These are phyloP conservation scores for Aleadryas rufinucha DNA, from an alignment of 2,113 vertebrate species.

Conservation along the genomic window DNA sequence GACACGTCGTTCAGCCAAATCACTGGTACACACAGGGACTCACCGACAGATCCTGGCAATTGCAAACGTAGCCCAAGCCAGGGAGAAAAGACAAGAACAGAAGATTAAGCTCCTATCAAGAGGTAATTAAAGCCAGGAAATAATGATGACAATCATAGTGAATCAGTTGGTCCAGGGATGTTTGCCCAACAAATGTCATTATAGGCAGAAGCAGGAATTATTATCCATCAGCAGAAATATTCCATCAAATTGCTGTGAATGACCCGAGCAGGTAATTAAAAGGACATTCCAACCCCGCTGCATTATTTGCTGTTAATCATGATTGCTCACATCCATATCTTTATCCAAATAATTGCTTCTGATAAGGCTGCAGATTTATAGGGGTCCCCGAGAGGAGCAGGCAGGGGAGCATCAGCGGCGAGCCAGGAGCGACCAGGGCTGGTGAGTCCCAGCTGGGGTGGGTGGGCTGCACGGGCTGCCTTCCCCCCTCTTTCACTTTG, in stretches of 20 bases:
- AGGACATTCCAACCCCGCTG: neutral
- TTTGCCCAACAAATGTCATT: slow-evolving; percentile 55
- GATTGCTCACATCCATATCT: slow-evolving; percentile 3
- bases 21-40: neutral
- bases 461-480: neutral
- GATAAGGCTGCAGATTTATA: slow-evolving; percentile 65
- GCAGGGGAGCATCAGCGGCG: neutral
- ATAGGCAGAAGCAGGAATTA: neutral
- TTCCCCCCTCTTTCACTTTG: neutral
- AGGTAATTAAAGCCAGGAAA: slow-evolving; percentile 36
- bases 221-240: slow-evolving; percentile 18
- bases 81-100: neutral
- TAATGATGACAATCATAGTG: neutral
- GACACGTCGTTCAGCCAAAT: neutral
- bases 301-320: slow-evolving; percentile 33
- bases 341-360: slow-evolving; percentile 41
- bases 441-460: slow-evolving; percentile 22
- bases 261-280: slow-evolving; percentile 19
- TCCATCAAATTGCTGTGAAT: neutral
- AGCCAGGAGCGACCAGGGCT: neutral
- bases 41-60: neutral
- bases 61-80: neutral
- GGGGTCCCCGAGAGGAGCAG: neutral
- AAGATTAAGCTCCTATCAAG: slow-evolving; percentile 31
- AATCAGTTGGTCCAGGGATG: slow-evolving; percentile 8